Base-by-base conservation (phyloP, 2,113 vertebrate species). In the Suricata suricatta region DNA sequence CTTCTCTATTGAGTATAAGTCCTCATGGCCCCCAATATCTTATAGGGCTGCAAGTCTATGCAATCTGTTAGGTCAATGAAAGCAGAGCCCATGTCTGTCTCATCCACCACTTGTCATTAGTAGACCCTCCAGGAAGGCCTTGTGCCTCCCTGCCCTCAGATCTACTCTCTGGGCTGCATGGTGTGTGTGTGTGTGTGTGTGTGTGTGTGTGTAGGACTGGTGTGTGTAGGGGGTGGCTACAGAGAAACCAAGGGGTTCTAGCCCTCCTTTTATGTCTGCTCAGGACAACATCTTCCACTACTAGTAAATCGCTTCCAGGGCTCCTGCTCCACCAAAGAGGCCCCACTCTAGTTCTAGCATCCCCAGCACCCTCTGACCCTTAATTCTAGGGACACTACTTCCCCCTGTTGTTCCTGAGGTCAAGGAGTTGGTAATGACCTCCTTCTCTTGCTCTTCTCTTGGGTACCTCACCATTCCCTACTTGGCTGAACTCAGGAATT, bases 161-260 rank as follows among this genome's bases (percentile, higher is more conserved):
- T 60, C 31, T 7, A 13, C 57, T 41, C 54, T 88, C 10, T 19
- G 54, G 71, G n/a, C 4, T 23, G 44, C 52, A 35, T 33, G 5
- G 5, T 54, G 35, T 68, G 19, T 41, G 16, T 31, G 15, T 68
- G 6, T 19, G 29, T 27, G 11, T 3, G 3, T 17, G 35, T n/a
- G 9, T 2, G 0, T 25, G 5, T 25, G 11, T 54, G 5, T 27
- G 1, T 4, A 76, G 9, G 9, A 27, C 3, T 68, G 71, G 5
- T 60, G 19, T 60, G 21, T 60, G 21, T n/a, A 33, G 50, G n/a
- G 85, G 25, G 1, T 21, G 25, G 29, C 3, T 44, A 4, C 29
- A 68, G 76, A 83, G 23, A 68, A 57, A 79, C 29, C 23, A 27
- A 12, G 29, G 14, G 23, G 19, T 60, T 71, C 44, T 33, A 12